Percentiles rank a stretch among this genome's conserved stretches.
These are phyloP conservation scores for Eublepharis macularius DNA, from an alignment of 2,113 vertebrate genomes.

Conservation along the genomic window DNA sequence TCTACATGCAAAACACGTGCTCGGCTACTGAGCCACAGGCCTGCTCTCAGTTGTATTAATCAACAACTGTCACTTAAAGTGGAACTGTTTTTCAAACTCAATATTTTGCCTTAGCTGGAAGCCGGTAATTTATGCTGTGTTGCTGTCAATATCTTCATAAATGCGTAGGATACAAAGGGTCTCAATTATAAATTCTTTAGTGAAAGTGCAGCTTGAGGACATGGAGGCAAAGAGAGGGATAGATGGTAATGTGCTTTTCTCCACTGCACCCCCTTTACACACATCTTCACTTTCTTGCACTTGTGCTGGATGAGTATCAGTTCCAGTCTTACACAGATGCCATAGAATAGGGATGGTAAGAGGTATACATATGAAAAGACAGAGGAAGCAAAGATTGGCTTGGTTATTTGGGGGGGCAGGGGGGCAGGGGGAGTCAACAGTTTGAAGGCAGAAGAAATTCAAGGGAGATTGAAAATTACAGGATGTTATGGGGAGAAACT, in stretches of 20 bases:
- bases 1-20: no score
- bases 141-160: no score
- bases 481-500: conserved; percentile 23
- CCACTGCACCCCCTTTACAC: background rate
- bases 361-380: background rate
- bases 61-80: no score
- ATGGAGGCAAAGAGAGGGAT: background rate
- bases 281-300: background rate
- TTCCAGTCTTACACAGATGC: no score
- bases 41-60: no score
- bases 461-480: conserved; percentile 6
- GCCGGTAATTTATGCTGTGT: no score
- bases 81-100: no score
- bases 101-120: no score
- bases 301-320: background rate
- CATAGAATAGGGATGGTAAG: background rate
- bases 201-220: background rate
- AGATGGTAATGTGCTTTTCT: background rate
- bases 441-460: background rate
- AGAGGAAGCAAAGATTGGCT: background rate
- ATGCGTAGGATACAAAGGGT: no score
- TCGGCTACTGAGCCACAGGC: no score
- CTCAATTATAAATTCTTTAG: background rate
- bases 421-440: background rate
- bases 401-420: background rate